phyloP scores from a whole-genome alignment of 2,888 invertebrate species.

The Tiliacea citrago region DNA sequence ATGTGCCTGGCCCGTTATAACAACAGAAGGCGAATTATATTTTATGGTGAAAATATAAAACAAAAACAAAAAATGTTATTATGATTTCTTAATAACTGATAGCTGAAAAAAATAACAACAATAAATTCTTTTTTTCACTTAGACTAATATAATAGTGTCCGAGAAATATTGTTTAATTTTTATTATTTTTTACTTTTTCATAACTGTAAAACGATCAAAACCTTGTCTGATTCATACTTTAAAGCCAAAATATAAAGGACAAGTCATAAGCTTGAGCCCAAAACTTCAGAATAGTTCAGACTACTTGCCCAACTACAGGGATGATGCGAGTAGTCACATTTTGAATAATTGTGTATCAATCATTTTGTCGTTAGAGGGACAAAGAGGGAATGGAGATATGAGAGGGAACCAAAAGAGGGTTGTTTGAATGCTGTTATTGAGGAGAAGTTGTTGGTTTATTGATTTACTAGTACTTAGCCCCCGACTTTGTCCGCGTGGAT shows the following conservation, averaged over 20 bases:
- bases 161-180: no score
- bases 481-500: no score
- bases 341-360: conserved; percentile 54
- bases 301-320: conserved; percentile 42
- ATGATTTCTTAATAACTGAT: no score
- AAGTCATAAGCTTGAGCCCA: conserved; percentile 41
- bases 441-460: not conserved
- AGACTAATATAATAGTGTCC: no score
- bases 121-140: no score
- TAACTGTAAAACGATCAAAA: not conserved
- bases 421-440: not conserved
- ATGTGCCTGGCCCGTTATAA: no score
- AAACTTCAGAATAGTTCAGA: conserved; percentile 54
- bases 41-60: no score
- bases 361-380: conserved; percentile 37
- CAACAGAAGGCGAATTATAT: no score
- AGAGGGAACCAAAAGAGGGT: not conserved
- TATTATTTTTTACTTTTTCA: no score
- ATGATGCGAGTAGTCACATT: conserved; percentile 23
- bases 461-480: not conserved
- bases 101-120: no score
- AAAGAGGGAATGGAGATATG: not conserved
- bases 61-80: no score
- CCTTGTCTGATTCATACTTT: conserved; percentile 28
- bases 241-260: conserved; percentile 19